Evolutionary conservation across 2,797 vertebrate species (phyloP).

Genomic region (Sciaenops ocellatus): DNA sequence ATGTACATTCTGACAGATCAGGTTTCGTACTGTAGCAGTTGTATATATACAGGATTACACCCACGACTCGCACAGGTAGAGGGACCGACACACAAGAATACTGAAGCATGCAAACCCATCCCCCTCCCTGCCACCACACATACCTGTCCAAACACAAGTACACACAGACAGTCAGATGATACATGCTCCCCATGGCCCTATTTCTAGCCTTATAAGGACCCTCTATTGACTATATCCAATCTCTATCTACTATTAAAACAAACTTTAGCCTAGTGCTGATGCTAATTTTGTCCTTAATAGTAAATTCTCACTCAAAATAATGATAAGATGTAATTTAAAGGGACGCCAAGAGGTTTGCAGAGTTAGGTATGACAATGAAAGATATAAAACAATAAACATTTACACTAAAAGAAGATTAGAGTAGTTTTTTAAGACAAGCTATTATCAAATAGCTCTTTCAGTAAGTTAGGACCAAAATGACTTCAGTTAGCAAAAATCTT

Average conservation of each 20-base stretch:
- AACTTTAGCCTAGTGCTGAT: neutral
- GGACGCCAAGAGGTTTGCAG: no score
- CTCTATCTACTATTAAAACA: conserved; percentile 15
- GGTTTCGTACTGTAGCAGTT: conserved; percentile 17
- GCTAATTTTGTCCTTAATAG: neutral
- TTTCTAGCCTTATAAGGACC: conserved; percentile 55
- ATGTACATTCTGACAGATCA: conserved; percentile 70
- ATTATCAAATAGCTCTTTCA: neutral
- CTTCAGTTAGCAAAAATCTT: conserved; percentile 27
- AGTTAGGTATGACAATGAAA: neutral
- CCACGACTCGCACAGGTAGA: conserved; percentile 14
- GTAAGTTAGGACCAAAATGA: neutral
- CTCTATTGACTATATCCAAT: conserved; percentile 11
- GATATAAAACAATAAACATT: neutral
- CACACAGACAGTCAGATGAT: conserved; percentile 42
- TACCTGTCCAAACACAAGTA: conserved; percentile 47
- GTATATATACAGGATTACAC: neutral
- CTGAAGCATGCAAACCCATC: neutral
- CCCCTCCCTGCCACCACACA: conserved; percentile 23
- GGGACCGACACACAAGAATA: conserved; percentile 12
- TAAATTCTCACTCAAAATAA: neutral
- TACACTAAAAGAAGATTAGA: neutral
- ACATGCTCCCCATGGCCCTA: conserved; percentile 18
- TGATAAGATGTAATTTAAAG: neutral
- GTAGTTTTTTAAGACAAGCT: neutral